Evolutionary conservation across 1,140 invertebrate genomes (phyloP).

Genomic region (Drosophila setifemur): DNA sequence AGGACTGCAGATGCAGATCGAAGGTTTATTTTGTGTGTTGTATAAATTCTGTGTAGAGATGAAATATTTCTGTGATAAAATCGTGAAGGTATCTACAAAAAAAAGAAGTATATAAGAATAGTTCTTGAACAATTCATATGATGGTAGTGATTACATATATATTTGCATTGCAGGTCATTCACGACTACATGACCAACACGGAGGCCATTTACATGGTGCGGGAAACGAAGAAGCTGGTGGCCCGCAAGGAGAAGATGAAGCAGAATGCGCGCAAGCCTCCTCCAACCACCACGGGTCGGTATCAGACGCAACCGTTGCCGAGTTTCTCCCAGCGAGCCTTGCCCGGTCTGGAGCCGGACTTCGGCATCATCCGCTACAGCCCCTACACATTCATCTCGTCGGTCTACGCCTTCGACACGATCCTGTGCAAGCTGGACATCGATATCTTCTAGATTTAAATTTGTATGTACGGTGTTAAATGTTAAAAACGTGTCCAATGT

Average conservation of each 20-base stretch:
- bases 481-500: constrained; percentile 20
- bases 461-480: constrained; percentile 27
- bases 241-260: constrained; percentile 81
- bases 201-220: constrained; percentile 79
- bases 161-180: constrained; percentile 65
- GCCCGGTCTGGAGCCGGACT: constrained; percentile 76
- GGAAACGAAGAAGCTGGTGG: constrained; percentile 79
- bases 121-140: no score
- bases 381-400: constrained; percentile 80
- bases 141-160: no score
- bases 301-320: constrained; percentile 19
- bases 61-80: not conserved
- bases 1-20: not conserved
- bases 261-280: constrained; percentile 69
- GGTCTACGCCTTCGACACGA: constrained; percentile 78
- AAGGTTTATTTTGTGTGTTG: not conserved
- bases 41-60: not conserved
- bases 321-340: constrained; percentile 50
- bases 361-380: constrained; percentile 66
- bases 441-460: constrained; percentile 47
- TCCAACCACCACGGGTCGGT: constrained; percentile 10
- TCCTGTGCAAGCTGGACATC: constrained; percentile 66
- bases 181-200: constrained; percentile 73
- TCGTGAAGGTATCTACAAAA: not conserved
- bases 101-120: no score